Conservation (phyloP, 2,888 invertebrate species). For the Sympetrum striolatum region DNA sequence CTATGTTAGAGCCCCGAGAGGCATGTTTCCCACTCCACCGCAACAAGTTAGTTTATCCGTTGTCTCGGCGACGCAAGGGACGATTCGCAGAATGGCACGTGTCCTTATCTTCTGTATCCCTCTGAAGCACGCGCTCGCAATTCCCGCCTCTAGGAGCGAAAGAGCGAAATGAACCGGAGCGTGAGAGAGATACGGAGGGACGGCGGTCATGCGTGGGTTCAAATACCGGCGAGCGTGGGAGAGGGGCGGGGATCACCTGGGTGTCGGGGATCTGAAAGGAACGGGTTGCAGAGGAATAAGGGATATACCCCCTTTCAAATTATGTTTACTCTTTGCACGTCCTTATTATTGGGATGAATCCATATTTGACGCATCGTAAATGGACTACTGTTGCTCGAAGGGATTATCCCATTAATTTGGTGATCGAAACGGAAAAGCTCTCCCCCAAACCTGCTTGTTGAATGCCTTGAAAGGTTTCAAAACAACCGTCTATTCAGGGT, state of each 20-base stretch:
- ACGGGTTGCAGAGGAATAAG: not conserved
- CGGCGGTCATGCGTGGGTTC: not conserved
- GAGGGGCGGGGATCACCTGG: not conserved
- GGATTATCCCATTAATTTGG: not conserved
- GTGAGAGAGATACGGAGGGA: not conserved
- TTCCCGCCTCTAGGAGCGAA: not conserved
- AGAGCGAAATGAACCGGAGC: not conserved
- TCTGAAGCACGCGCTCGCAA: not conserved
- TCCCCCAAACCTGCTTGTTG: too few species aligned
- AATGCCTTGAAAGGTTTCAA: too few species aligned
- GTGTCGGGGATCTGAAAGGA: not conserved
- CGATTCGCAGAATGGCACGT: not conserved
- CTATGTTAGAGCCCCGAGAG: not conserved
- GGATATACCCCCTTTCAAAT: not conserved
- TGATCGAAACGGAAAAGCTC: not conserved
- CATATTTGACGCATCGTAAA: not conserved
- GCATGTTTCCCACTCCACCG: not conserved
- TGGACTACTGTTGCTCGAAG: not conserved
- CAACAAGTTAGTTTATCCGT: conserved; percentile 41
- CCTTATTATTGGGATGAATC: not conserved
- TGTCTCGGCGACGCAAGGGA: not conserved
- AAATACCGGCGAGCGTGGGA: not conserved
- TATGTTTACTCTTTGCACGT: not conserved
- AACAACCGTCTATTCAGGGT: too few species aligned
- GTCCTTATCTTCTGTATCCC: not conserved